Evolutionary conservation across 2,113 vertebrate genomes (phyloP).

Genomic region (Morone chrysops): DNA sequence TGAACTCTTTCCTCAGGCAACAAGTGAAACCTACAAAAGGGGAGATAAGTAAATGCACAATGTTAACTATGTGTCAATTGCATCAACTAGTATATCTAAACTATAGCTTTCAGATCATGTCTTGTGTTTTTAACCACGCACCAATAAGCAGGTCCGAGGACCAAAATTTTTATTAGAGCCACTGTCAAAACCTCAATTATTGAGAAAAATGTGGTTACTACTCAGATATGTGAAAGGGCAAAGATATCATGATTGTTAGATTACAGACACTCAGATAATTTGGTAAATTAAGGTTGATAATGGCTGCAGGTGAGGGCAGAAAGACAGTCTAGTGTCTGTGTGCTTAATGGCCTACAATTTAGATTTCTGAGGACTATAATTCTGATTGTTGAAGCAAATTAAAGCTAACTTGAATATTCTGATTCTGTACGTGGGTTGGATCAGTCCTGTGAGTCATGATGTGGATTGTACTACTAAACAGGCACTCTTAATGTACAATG

Average conservation of each 20-base stretch:
- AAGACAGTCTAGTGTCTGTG: conserved; percentile 40
- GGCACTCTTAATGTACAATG: too few species aligned
- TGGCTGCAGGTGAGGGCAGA: conserved; percentile 33
- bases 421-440: conserved; percentile 13
- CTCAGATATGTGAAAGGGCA: conserved; percentile 6
- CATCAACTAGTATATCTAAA: background rate
- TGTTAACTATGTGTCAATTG: background rate
- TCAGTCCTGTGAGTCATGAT: conserved; percentile 4
- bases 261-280: conserved; percentile 30
- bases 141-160: background rate
- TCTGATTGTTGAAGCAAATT: conserved; percentile 25
- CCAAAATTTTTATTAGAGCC: background rate
- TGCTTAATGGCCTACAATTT: conserved; percentile 42
- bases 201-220: background rate
- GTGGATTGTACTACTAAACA: background rate
- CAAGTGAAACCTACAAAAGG: conserved; percentile 4
- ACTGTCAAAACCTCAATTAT: background rate
- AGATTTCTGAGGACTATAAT: conserved; percentile 29
- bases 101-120: background rate
- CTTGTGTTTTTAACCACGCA: background rate
- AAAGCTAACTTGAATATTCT: background rate
- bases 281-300: conserved; percentile 48
- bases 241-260: conserved; percentile 18
- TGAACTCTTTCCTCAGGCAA: conserved; percentile 21
- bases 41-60: background rate